Evolutionary conservation across 2,113 vertebrate species (phyloP).

Genomic region (Trochalopteron elliotii): DNA sequence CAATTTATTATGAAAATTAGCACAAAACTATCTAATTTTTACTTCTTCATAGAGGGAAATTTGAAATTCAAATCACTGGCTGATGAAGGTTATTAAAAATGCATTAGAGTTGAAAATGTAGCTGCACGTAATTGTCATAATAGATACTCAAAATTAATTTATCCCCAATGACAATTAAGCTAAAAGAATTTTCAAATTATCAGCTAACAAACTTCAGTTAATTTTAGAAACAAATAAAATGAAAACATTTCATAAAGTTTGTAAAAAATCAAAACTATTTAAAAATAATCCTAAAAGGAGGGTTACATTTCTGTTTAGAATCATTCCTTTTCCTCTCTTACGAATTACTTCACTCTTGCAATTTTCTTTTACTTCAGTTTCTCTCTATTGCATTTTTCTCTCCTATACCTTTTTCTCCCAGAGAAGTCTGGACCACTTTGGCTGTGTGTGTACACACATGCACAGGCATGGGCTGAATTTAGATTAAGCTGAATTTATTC

Average conservation of each 20-base stretch:
- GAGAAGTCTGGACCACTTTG: not conserved
- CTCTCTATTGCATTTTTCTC: not conserved
- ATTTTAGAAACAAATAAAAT: slow-evolving; percentile 58
- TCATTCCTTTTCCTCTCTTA: not conserved
- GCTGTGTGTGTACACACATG: too few species aligned
- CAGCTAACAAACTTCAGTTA: slow-evolving; percentile 61
- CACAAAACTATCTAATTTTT: slow-evolving; percentile 59
- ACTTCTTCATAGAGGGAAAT: slow-evolving; percentile 62
- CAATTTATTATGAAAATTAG: slow-evolving; percentile 60
- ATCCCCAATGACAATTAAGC: slow-evolving; percentile 65
- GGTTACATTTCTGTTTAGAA: not conserved
- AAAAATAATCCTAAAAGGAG: not conserved
- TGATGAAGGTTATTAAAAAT: slow-evolving; percentile 78
- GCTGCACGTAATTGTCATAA: slow-evolving; percentile 70
- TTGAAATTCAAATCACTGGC: slow-evolving; percentile 76
- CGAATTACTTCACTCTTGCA: not conserved
- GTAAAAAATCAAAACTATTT: not conserved
- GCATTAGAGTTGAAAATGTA: slow-evolving; percentile 72
- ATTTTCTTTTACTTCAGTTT: not conserved
- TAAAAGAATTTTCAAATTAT: slow-evolving; percentile 70
- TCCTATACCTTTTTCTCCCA: not conserved
- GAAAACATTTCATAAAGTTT: slow-evolving; percentile 20
- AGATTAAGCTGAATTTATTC: not conserved
- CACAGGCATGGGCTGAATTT: not conserved
- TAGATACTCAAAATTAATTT: slow-evolving; percentile 73